Conservation (phyloP, 2,888 invertebrate species). For the Dasypogon diadema region DNA sequence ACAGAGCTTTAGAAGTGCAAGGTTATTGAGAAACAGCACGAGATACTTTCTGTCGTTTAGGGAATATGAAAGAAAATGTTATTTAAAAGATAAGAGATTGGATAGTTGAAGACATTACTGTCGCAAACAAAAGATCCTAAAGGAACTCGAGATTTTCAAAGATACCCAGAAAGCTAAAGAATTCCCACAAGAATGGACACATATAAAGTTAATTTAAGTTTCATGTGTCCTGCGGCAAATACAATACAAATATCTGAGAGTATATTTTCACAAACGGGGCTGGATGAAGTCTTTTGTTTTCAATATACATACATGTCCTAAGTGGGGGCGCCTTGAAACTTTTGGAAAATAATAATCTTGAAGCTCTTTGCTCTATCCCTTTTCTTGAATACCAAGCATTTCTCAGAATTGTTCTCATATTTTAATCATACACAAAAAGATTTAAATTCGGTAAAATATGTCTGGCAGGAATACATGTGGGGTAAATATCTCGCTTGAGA, state of each 20-base stretch:
- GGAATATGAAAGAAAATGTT: constrained; percentile 43
- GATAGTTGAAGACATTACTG: background rate
- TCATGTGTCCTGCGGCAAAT: constrained; percentile 1
- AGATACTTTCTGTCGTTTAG: constrained; percentile 14
- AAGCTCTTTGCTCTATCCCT: too few species aligned
- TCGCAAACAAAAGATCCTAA: background rate
- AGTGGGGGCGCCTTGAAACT: background rate
- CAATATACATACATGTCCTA: background rate
- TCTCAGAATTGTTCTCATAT: too few species aligned
- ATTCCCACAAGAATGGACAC: constrained; percentile 38
- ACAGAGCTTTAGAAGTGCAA: background rate
- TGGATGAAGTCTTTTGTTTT: background rate
- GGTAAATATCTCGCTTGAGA: too few species aligned
- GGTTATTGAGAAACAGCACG: background rate
- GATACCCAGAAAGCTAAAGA: constrained; percentile 11
- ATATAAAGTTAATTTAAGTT: constrained; percentile 34
- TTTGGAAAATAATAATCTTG: background rate
- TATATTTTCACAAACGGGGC: background rate
- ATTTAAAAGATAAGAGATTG: constrained; percentile 41
- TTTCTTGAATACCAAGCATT: too few species aligned
- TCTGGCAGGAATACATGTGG: too few species aligned
- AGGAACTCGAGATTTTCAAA: constrained; percentile 15
- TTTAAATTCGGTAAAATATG: too few species aligned
- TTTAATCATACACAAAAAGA: too few species aligned
- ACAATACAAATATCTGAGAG: background rate